Evolutionary conservation across 2,888 invertebrate species (phyloP).

Genomic region (Thysanoteuthis rhombus): DNA sequence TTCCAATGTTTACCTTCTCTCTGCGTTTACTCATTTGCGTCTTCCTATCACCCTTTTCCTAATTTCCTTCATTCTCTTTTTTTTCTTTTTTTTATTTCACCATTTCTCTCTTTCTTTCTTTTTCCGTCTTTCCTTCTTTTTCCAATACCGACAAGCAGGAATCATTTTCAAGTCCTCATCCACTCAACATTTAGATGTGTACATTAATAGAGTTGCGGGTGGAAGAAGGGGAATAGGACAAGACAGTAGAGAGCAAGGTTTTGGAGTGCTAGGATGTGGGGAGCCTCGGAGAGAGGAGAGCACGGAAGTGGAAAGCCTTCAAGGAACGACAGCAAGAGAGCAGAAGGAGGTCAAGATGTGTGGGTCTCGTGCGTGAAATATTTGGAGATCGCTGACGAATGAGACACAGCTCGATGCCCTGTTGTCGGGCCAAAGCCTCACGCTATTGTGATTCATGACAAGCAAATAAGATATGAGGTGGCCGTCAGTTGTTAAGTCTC

Average conservation of each 20-base stretch:
- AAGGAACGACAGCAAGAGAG: not conserved
- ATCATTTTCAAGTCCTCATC: not conserved
- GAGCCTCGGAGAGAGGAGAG: not conserved
- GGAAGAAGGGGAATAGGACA: not conserved
- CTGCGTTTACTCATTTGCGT: not conserved
- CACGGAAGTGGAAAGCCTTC: not conserved
- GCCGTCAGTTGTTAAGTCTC: not conserved
- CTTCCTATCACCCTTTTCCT: not conserved
- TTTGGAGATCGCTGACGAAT: constrained; percentile 12
- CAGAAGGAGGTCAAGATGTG: not conserved
- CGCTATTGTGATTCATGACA: not conserved
- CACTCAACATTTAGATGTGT: not conserved
- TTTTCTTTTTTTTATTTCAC: not conserved
- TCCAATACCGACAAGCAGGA: not conserved
- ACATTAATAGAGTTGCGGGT: not conserved
- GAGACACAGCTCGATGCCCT: not conserved
- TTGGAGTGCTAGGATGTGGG: not conserved
- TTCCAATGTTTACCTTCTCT: not conserved
- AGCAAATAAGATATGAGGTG: not conserved
- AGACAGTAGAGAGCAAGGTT: not conserved
- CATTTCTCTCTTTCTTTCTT: not conserved
- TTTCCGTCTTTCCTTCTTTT: not conserved
- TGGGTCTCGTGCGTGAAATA: constrained; percentile 12
- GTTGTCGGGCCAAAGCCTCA: not conserved
- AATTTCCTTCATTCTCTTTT: not conserved